Conservation (phyloP, 2,797 vertebrate species). For the Melopsittacus undulatus region DNA sequence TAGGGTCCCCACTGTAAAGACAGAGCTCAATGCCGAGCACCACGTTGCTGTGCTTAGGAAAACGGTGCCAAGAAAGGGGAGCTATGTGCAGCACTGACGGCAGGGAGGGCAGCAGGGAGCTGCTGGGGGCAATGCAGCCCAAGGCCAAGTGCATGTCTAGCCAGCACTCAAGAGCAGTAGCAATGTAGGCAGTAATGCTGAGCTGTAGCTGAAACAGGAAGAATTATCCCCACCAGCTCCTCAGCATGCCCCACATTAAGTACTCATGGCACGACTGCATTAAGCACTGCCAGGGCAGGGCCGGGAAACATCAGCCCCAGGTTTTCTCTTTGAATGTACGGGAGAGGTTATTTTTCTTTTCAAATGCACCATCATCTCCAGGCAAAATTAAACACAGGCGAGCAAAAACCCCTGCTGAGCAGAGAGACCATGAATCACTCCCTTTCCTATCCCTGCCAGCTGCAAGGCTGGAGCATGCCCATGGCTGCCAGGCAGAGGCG, state of each 20-base stretch:
- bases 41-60: neutral
- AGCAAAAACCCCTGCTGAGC: rapidly evolving
- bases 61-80: neutral
- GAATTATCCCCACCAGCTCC: neutral
- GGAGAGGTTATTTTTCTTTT: neutral
- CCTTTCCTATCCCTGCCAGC: rapidly evolving
- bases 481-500: neutral
- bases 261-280: rapidly evolving
- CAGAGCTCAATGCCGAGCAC: neutral
- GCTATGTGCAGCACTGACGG: neutral
- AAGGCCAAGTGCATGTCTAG: neutral
- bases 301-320: rapidly evolving
- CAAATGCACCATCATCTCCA: neutral
- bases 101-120: neutral
- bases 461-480: rapidly evolving
- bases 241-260: rapidly evolving
- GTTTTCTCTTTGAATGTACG: neutral
- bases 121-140: neutral
- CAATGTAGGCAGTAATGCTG: neutral
- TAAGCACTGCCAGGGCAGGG: neutral
- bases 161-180: neutral
- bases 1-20: neutral
- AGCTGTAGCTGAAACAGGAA: neutral
- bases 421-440: neutral
- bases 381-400: neutral